Base-by-base conservation (phyloP, 2,113 vertebrate species). In the Apaloderma vittatum region DNA sequence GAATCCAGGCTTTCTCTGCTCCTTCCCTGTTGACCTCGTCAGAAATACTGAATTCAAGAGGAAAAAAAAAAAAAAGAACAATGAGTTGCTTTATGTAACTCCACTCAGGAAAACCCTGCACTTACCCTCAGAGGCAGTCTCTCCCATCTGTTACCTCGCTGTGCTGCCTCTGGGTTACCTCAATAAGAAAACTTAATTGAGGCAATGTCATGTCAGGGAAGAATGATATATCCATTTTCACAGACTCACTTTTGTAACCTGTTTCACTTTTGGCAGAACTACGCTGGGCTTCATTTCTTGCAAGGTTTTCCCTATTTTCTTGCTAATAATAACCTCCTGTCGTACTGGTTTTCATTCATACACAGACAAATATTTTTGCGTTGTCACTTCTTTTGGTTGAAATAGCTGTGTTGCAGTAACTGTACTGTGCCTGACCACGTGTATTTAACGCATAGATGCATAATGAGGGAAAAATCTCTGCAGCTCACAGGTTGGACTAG, bases 21-120 rank as follows among this genome's bases (percentile, higher is more conserved):
- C 78, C 61, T 19, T 68, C 52, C 75, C 72, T 24, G n/a, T 24
- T 87, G 95, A 97, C 96, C 96, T 80, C 70, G 3, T 91, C 95
- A 81, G 61, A n/a, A 93, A 10, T 36, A 2, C 73, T 20, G 80
- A 92, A 37, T 14, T 55, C 48, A 16, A 22, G 90, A 48, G 70
- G 8, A 8, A 14, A 7, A 26, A n/a, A 49, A n/a, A 2, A 27
- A 67, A 72, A 89, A 75, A 61, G 84, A 62, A 89, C 86, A 94
- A 91, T 74, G 86, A 93, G 89, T 87, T 48, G 73, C 87, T 95
- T 85, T 71, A 4, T 80, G 68, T 83, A 63, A 51, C 70, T 89
- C 7, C 61, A 85, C 89, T 72, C 70, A 65, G 89, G 91, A 85
- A 71, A 85, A 24, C 76, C 52, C 90, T 46, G 45, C 66, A 3